Evolutionary conservation across 2,113 vertebrate species (phyloP).

Genomic region (Pelmatolapia mariae): DNA sequence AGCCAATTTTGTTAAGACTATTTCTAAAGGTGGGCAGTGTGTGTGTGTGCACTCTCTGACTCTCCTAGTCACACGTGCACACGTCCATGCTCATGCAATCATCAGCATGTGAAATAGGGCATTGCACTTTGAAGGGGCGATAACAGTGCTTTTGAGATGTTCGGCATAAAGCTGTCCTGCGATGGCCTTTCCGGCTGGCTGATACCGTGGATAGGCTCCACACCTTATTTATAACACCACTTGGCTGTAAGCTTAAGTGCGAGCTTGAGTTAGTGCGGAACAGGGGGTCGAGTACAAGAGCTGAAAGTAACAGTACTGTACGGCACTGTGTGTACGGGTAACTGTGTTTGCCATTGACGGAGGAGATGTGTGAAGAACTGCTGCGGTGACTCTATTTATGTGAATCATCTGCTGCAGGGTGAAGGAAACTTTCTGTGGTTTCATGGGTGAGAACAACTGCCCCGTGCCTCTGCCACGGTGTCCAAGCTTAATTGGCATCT

Average conservation of each 20-base stretch:
- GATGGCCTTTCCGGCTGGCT: not conserved
- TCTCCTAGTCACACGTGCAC: not conserved
- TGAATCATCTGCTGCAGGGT: not conserved
- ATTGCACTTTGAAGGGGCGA: not conserved
- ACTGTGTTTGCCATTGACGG: not conserved
- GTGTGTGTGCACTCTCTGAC: not conserved
- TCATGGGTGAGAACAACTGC: not conserved
- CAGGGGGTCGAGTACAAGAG: not conserved
- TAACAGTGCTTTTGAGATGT: slow-evolving; percentile 6
- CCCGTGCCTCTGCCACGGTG: not conserved
- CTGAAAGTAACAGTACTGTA: not conserved
- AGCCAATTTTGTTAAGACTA: not conserved
- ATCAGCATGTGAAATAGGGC: not conserved
- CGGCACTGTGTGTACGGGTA: not conserved
- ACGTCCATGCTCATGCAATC: not conserved
- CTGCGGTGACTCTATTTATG: not conserved
- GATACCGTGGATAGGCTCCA: not conserved
- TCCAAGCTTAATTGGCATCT: slow-evolving; percentile 19
- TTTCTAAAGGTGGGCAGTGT: not conserved
- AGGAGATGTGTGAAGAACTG: not conserved
- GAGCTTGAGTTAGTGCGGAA: not conserved
- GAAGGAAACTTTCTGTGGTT: not conserved
- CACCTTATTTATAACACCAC: not conserved
- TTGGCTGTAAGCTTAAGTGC: not conserved
- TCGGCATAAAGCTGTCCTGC: not conserved